Base-by-base conservation (phyloP, 2,888 invertebrate species). In the Noctua janthina region DNA sequence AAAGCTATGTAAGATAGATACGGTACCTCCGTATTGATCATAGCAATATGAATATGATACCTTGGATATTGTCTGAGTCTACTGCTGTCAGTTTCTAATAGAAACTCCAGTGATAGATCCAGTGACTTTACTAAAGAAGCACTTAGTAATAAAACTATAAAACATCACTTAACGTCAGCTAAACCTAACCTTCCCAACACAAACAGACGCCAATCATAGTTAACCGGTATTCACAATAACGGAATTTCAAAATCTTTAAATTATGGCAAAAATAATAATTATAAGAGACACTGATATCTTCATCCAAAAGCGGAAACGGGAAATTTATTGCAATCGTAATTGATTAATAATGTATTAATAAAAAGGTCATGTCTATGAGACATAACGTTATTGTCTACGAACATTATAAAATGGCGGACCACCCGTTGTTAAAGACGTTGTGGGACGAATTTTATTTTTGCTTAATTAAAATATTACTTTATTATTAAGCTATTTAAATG, bases 391-490 rank as follows among this genome's bases (percentile, higher is more conserved):
- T 35, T 67, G 72, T 66, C 64, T 13, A 64, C 15, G 72, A 29
- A 56, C 56, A 70, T 35, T 51, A 8, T 59, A 64, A 73, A 23
- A 80, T 70, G 80, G 74, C 68, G 29, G 89, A 88, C 89, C 91
- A 76, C 89, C 89, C 88, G 89, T 81, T 66, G 89, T 46, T 76
- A 76, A 66, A 43, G 46, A 62, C 76, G 69, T 23, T 43, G 90
- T 89, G 90, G 91, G 89, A 49, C 39, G 79, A 71, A 84, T 71
- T 67, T 88, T 81, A 87, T 77, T 77, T 74, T 73, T 74, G 76
- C 76, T 83, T 89, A 85, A 89, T 90, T 89, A 88, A 87, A 81
- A 86, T 77, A 83, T 89, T 77, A 81, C 78, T 88, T 86, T 81
- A 83, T 84, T 89, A 86, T 79, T 81, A 77, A 79, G 77, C 72